Evolutionary conservation across 2,888 invertebrate genomes (phyloP).

Genomic region (Pardosa pseudoannulata): DNA sequence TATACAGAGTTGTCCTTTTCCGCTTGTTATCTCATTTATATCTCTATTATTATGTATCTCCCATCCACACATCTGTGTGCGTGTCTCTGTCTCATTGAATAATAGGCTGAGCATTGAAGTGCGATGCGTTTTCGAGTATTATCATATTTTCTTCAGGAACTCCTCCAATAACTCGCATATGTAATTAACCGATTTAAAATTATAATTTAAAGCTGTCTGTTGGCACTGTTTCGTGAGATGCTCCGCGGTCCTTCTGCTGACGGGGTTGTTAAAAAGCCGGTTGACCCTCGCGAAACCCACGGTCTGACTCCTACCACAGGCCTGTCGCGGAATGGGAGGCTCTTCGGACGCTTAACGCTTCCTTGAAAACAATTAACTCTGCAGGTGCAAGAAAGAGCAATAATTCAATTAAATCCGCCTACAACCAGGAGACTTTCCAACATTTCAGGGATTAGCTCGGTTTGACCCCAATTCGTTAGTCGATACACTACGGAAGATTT

Average conservation of each 20-base stretch:
- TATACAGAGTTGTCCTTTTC: too few relatives aligned
- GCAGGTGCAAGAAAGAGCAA: slow-evolving; percentile 62
- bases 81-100: too few relatives aligned
- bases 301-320: background rate
- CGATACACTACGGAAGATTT: too few relatives aligned
- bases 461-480: slow-evolving; percentile 2
- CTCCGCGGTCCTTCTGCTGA: background rate
- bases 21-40: too few relatives aligned
- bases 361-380: slow-evolving; percentile 60
- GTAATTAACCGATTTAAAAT: background rate
- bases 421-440: slow-evolving; percentile 16
- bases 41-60: too few relatives aligned
- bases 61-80: too few relatives aligned
- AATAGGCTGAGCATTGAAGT: too few relatives aligned
- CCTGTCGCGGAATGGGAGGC: background rate
- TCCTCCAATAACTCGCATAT: background rate
- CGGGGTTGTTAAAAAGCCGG: background rate
- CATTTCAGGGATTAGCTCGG: background rate
- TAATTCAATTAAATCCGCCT: slow-evolving; percentile 69
- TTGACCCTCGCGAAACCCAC: slow-evolving; percentile 1
- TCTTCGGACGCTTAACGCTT: background rate
- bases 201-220: background rate
- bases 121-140: too few relatives aligned
- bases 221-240: background rate
- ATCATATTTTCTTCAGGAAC: too few relatives aligned